These are phyloP conservation scores for Lanius ludovicianus DNA, from an alignment of 2,113 vertebrate genomes.

Conservation along the genomic window DNA sequence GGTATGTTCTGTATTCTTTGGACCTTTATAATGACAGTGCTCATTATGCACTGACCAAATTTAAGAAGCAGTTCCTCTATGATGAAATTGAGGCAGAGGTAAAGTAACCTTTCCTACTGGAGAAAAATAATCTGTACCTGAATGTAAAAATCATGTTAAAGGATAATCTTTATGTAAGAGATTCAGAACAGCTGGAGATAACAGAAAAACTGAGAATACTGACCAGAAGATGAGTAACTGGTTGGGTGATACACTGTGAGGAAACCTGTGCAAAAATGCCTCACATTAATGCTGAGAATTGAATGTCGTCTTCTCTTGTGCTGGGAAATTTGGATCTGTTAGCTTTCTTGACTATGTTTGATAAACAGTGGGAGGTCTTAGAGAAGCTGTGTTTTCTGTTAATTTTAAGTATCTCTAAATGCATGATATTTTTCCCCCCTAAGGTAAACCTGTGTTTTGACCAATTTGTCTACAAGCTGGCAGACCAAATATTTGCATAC, in stretches of 20 bases:
- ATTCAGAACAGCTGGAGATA: neutral
- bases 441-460: conserved; percentile 91
- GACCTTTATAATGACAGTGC: conserved; percentile 91
- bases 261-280: neutral
- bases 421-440: neutral
- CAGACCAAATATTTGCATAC: conserved; percentile 90
- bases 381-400: neutral
- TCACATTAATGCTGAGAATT: neutral
- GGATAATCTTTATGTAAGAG: neutral
- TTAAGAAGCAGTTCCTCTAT: conserved; percentile 91
- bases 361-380: neutral
- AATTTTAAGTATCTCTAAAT: neutral
- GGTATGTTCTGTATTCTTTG: conserved; percentile 88
- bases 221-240: neutral
- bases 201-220: neutral
- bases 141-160: neutral
- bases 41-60: conserved; percentile 88
- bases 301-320: neutral
- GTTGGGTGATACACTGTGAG: neutral
- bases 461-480: conserved; percentile 90
- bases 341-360: neutral
- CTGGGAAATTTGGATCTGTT: neutral
- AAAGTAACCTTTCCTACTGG: conserved; percentile 27
- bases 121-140: neutral
- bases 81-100: conserved; percentile 92